phyloP scores from a whole-genome alignment of 2,888 invertebrate species.

The Andrena bicolor region DNA sequence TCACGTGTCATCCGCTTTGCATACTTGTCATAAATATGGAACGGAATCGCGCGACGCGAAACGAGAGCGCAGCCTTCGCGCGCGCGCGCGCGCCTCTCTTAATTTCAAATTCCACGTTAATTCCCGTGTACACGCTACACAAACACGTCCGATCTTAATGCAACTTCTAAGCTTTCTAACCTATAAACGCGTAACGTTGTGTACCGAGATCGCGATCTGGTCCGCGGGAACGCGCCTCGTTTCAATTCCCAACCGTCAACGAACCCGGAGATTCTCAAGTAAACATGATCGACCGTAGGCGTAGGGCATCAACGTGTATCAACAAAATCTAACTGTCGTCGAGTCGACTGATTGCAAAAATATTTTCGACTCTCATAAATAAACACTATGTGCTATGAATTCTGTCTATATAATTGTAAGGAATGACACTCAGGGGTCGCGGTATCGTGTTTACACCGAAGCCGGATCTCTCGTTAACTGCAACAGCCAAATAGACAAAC shows the following conservation, averaged over 20 bases:
- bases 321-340: background rate
- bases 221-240: background rate
- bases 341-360: background rate
- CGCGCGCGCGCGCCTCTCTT: background rate
- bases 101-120: background rate
- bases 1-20: constrained; percentile 11
- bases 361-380: too few species aligned
- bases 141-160: too few species aligned
- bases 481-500: background rate
- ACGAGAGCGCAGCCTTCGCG: background rate
- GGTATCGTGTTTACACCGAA: too few species aligned
- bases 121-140: too few species aligned
- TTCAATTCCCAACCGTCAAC: background rate
- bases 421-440: background rate
- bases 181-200: background rate
- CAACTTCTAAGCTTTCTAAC: background rate
- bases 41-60: constrained; percentile 5
- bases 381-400: too few species aligned
- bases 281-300: too few species aligned
- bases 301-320: too few species aligned
- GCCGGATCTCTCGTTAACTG: too few species aligned
- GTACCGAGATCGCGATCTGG: too few species aligned
- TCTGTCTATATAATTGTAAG: too few species aligned
- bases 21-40: constrained; percentile 25
- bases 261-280: too few species aligned